Evolutionary conservation across 2,888 invertebrate genomes (phyloP).

Genomic region (Drosophila neonasuta): DNA sequence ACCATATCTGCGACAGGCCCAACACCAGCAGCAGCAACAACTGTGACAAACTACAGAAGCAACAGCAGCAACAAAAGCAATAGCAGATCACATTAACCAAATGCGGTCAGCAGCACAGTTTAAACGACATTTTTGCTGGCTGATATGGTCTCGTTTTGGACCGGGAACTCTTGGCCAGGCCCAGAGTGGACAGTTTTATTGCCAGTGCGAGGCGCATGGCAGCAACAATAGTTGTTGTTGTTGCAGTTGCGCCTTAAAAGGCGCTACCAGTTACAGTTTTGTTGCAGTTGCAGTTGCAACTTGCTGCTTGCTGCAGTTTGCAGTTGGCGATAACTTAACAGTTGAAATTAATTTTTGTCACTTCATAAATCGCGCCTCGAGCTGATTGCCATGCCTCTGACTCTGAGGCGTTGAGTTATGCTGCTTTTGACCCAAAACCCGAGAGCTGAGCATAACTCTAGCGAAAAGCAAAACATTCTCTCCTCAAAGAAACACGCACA

Average conservation of each 20-base stretch:
- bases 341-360: conserved; percentile 82
- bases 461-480: neutral
- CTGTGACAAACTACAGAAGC: conserved; percentile 20
- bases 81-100: conserved; percentile 72
- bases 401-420: conserved; percentile 27
- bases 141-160: conserved; percentile 76
- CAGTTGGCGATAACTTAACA: conserved; percentile 73
- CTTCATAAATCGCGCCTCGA: conserved; percentile 76
- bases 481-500: conserved; percentile 17
- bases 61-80: conserved; percentile 28
- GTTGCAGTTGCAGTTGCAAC: conserved; percentile 33
- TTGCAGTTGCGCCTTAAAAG: conserved; percentile 64
- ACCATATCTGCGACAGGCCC: conserved; percentile 46
- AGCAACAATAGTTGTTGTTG: conserved; percentile 19
- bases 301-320: conserved; percentile 37
- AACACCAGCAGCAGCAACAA: conserved; percentile 28
- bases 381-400: conserved; percentile 39
- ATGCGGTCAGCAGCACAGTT: conserved; percentile 76
- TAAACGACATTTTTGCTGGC: conserved; percentile 74
- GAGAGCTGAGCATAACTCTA: neutral
- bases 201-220: conserved; percentile 45
- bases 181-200: conserved; percentile 74
- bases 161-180: conserved; percentile 50
- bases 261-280: conserved; percentile 53
- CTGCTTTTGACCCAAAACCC: conserved; percentile 19